Percentiles rank a stretch among this genome's conserved stretches.
Evolutionary conservation across 2,113 vertebrate genomes (phyloP).

Genomic region (Axis porcinus): DNA sequence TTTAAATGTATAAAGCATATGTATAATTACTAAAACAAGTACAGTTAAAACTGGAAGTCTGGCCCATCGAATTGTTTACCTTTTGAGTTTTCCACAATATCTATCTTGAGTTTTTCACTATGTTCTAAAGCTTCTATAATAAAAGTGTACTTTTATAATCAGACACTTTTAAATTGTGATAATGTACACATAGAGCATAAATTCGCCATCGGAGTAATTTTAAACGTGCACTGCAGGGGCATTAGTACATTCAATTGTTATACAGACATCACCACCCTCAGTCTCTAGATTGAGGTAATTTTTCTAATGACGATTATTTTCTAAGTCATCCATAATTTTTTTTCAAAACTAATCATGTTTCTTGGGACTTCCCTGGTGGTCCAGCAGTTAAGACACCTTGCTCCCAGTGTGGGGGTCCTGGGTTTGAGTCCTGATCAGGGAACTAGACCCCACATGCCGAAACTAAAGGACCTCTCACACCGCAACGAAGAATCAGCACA

Average conservation of each 20-base stretch:
- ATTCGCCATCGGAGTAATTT: background rate
- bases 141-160: background rate
- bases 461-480: no score
- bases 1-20: background rate
- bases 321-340: background rate
- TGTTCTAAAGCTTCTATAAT: background rate
- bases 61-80: background rate
- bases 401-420: no score
- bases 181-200: background rate
- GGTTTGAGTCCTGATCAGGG: no score
- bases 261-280: background rate
- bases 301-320: background rate
- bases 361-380: no score
- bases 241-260: background rate
- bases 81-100: background rate
- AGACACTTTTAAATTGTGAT: background rate
- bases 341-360: no score
- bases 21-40: background rate
- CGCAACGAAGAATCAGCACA: background rate
- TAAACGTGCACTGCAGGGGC: background rate
- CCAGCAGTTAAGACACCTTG: no score
- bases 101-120: background rate
- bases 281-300: background rate
- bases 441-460: no score
- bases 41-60: background rate